phyloP scores from a whole-genome alignment of 1,140 invertebrate species.

The Forficula auricularia region DNA sequence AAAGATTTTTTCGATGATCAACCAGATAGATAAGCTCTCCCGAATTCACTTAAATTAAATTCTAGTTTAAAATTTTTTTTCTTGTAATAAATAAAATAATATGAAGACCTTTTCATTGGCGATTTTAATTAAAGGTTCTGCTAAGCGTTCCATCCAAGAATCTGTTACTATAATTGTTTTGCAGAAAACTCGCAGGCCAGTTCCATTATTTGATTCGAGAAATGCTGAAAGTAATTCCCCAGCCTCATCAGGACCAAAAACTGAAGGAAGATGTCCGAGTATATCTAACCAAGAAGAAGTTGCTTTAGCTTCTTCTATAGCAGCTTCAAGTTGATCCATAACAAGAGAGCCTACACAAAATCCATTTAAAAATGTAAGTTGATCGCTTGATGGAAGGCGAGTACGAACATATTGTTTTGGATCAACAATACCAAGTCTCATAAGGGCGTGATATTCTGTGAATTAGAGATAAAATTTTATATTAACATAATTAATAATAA shows the following conservation, averaged over 20 bases:
- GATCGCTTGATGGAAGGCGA: conserved; percentile 47
- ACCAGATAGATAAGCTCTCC: too few relatives aligned
- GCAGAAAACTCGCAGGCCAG: conserved; percentile 30
- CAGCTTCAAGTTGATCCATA: conserved; percentile 59
- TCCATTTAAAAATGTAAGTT: conserved; percentile 50
- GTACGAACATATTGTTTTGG: conserved; percentile 64
- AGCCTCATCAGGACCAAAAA: conserved; percentile 58
- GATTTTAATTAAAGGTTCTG: conserved; percentile 44
- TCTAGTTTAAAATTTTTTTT: too few relatives aligned
- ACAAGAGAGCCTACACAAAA: conserved; percentile 59
- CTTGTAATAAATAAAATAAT: conserved; percentile 6
- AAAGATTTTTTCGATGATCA: too few relatives aligned
- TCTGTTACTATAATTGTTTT: conserved; percentile 33
- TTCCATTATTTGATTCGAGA: conserved; percentile 31
- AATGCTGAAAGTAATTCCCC: conserved; percentile 48
- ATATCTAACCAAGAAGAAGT: conserved; percentile 65
- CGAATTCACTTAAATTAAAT: too few relatives aligned
- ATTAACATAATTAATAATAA: conserved; percentile 4
- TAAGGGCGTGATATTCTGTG: conserved; percentile 73
- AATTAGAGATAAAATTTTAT: conserved; percentile 13
- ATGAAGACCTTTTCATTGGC: conserved; percentile 55
- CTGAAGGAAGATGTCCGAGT: conserved; percentile 51
- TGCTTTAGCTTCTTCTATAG: conserved; percentile 65
- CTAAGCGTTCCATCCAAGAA: conserved; percentile 48
- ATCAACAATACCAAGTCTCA: conserved; percentile 75